Percentiles rank a stretch among this genome's conserved stretches.
Conservation (phyloP, 1,140 invertebrate genomes). For the Panulirus ornatus region DNA sequence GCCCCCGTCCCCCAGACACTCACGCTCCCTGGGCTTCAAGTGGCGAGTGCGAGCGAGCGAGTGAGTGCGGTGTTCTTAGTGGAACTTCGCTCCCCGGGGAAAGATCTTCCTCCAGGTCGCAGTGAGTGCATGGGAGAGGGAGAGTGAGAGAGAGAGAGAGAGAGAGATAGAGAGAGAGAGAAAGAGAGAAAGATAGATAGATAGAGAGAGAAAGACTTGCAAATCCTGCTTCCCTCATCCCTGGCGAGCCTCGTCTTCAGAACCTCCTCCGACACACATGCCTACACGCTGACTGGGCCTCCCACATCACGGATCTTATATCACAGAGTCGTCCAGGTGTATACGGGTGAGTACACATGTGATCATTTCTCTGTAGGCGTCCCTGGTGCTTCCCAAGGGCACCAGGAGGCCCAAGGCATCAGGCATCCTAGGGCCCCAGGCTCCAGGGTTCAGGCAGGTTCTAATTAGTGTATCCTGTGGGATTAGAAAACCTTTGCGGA, state of each 20-base stretch:
- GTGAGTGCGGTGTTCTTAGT: slow-evolving; percentile 5
- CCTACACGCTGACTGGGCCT: slow-evolving; percentile 31
- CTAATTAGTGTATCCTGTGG: slow-evolving; percentile 18
- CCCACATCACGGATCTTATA: too few species aligned
- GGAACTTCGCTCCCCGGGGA: background rate
- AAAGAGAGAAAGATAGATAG: too few species aligned
- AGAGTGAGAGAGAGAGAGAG: too few species aligned
- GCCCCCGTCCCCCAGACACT: slow-evolving; percentile 22
- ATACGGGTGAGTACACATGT: slow-evolving; percentile 46
- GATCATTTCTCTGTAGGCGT: slow-evolving; percentile 16
- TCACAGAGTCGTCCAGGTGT: background rate
- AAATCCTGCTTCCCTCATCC: background rate
- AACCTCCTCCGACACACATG: slow-evolving; percentile 22
- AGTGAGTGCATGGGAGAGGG: background rate
- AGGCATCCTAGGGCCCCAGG: background rate
- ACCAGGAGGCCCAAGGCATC: background rate
- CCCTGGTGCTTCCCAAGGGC: background rate
- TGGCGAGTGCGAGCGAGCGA: background rate
- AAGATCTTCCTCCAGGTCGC: background rate
- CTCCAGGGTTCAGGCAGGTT: background rate
- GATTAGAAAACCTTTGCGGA: background rate
- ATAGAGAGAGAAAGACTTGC: too few species aligned
- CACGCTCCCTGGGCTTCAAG: background rate
- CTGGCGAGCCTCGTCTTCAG: background rate
- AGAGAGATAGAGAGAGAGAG: too few species aligned